Evolutionary conservation across 2,797 vertebrate genomes (phyloP), one percentile per base, ranked within the genome.

Genomic region (Podargus strigoides): DNA sequence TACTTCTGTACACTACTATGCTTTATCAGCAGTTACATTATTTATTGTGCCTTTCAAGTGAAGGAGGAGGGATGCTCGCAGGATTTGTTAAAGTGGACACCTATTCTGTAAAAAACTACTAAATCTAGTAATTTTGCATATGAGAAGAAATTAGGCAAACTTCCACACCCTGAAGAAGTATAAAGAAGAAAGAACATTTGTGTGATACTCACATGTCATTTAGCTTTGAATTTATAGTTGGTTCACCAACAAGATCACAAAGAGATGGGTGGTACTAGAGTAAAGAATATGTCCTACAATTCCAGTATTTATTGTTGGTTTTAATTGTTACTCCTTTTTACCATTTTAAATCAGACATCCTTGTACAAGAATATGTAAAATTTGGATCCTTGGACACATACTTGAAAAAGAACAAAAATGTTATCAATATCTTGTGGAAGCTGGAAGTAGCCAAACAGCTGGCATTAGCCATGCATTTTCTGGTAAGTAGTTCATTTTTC

Each of bases 401-500:
- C 79, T 96, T 99, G 97, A 99, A 98, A 97, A 99, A 99, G 96
- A 99, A 99, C 94, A 99, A 98, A 96, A 99, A 97, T 95, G 94
- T 94, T 2, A 98, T 99, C 90, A 99, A 99, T 97, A 99, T 99
- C 94, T 97, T 99, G 96, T 99, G 99, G 99, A 99, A 99, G 96
- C 98, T 99, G 94, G 99, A 99, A 97, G 99, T 99, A 97, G 99
- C 99, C 19, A 99, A 99, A 94, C 99, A 99, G 96, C 96, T 99
- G 97, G 99, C 99, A 70, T 99, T 99, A 99, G 99, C 98, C 78
- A 99, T 99, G 98, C 99, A 99, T 97, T 99, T 99, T 97, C 98
- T 99, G 97, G 99, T 99, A 98, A 94, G 98, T 97, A 87, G 47
- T 78, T 92, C 78, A 34, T 85, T 74, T 50, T 67, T 93, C 34